Evolutionary conservation across 2,113 vertebrate genomes (phyloP), one percentile per base, ranked within the genome.

Genomic region (Hiodon tergisus): DNA sequence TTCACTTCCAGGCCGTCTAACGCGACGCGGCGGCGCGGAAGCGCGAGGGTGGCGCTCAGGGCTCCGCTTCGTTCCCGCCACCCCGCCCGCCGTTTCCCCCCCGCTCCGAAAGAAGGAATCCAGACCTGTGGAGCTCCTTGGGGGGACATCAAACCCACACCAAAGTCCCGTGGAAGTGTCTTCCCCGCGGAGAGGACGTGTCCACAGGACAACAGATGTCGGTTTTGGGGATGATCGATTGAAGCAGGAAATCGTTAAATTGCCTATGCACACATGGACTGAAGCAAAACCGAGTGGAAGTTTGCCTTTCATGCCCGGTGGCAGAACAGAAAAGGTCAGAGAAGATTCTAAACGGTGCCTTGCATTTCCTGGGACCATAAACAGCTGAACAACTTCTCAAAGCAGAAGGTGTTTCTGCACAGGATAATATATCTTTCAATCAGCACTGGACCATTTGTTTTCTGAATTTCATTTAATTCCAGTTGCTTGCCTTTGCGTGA

Each of bases 191-290:
- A 58, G 14, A 61, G 47, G 9, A 7, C 14, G 9, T 58, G 67
- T 63, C 68, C 73, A 55, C 14, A 59, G 65, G 55, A 65, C 14
- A 68, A 51, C 74, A 60, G 54, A 46, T 50, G 47, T 69, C 46
- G 13, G 46, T 60, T 69, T 62, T 5, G 17, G 48, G 14, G 67
- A 54, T 31, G 67, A 76, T 62, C 58, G 48, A 31, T 48, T 59
- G 55, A 31, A 75, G 66, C 67, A 76, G 67, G 74, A 69, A 76
- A 76, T 76, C 74, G 69, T 69, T 76, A 69, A 76, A 70, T 62
- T 53, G 58, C 46, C 62, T 58, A 68, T 69, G 66, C 73, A 69
- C 59, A 14, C 48, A 51, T 67, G 55, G 73, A 69, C 59, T 50
- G 69, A 70, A 69, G 66, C 53, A 69, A 11, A 17, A 5, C 14